Evolutionary conservation across 2,888 invertebrate species (phyloP), one percentile per base, ranked within the genome.

Genomic region (Pomacea canaliculata): DNA sequence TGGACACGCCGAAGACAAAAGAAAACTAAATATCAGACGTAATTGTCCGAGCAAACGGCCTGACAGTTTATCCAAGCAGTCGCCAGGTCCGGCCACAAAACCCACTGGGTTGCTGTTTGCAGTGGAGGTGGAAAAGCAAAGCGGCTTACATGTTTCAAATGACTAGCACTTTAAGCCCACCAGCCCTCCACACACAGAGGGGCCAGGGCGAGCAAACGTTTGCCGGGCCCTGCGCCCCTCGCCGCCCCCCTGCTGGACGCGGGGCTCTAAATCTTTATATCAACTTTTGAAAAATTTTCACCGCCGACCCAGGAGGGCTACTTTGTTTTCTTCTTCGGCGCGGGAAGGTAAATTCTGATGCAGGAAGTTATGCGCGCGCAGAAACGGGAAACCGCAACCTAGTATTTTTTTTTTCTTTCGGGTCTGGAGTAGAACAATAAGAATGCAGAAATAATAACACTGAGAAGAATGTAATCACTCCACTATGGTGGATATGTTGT

Each of bases 41-140:
- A 68, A 68, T 68, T 68, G 68, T 68, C 68, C 68, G 19, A 46
- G 68, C 48, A 68, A 68, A 68, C 68, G 37, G 68, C 68, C 68
- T 48, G 68, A 68, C 68, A 68, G 68, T 68, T 68, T 68, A 68
- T 68, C 27, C 68, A 68, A 68, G 68, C 68, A 68, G 19, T 68
- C 68, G 27, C 23, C 68, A 68, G 37, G 68, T 37, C 68, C 7
- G 19, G 68, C n/a, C 68, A 27, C 23, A 68, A 68, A 68, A 68
- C 68, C n/a, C 4, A 37, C 68, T 46, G 3, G 19, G 68, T 37
- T 1, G 13, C 23, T 68, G 68, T 68, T 68, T 68, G 19, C 37
- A 12, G 23, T 19, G 48, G 68, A 68, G 68, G 68, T 68, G 68
- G 68, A 68, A 68, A 68, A 68, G 7, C 68, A 68, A 68, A 68